Conservation (phyloP, 2,888 invertebrate genomes). For the Pristionchus mayeri region DNA sequence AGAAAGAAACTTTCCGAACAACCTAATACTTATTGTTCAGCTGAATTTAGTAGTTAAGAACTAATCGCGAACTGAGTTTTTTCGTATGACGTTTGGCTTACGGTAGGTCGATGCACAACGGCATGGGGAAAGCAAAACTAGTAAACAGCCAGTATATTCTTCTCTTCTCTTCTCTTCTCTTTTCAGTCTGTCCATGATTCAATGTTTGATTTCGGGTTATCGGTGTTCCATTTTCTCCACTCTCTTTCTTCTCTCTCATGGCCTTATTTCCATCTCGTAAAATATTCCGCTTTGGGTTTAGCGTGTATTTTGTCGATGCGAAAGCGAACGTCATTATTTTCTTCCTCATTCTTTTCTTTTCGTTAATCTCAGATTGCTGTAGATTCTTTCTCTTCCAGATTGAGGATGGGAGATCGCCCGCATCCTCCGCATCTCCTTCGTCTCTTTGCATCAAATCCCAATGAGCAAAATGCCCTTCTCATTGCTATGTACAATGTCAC, state of each 20-base stretch:
- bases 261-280: neutral
- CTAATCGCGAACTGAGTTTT: constrained; percentile 2
- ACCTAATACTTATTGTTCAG: no score
- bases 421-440: constrained; percentile 27
- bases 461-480: constrained; percentile 69
- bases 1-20: no score
- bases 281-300: neutral
- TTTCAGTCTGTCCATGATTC: neutral
- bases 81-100: neutral
- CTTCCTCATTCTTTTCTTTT: neutral
- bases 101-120: neutral
- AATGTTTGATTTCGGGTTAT: neutral
- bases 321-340: neutral
- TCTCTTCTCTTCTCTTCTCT: neutral
- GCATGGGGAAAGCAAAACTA: constrained; percentile 1
- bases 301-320: no score
- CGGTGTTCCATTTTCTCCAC: constrained; percentile 5
- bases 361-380: neutral
- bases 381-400: neutral
- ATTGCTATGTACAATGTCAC: constrained; percentile 73
- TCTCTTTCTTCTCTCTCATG: neutral
- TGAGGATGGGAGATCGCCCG: constrained; percentile 13
- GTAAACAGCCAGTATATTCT: neutral
- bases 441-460: constrained; percentile 54
- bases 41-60: no score